Evolutionary conservation across 2,797 vertebrate genomes (phyloP).

Genomic region (Hydrocynus forskahlii): DNA sequence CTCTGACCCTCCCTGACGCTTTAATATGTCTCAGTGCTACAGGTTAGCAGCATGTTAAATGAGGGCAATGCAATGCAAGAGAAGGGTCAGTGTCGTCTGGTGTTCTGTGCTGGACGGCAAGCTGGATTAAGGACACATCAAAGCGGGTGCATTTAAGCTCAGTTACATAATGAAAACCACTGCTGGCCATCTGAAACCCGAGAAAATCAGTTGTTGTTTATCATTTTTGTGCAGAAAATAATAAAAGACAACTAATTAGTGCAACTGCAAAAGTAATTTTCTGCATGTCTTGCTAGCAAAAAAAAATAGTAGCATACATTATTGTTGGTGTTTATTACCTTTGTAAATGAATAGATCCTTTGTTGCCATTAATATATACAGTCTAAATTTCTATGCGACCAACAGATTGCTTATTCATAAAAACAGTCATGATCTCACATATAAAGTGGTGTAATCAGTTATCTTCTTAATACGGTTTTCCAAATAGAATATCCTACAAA

Average conservation of each 20-base stretch:
- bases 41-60: slow-evolving; percentile 35
- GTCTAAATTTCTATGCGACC: background rate
- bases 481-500: too few relatives aligned
- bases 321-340: background rate
- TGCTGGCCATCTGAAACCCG: background rate
- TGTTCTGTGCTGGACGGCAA: background rate
- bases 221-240: background rate
- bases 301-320: background rate
- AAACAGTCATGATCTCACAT: background rate
- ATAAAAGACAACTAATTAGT: background rate
- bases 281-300: background rate
- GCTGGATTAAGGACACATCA: slow-evolving; percentile 15
- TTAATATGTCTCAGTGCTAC: slow-evolving; percentile 31
- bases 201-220: background rate
- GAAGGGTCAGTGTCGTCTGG: background rate
- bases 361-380: background rate
- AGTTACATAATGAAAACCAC: background rate
- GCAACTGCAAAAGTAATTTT: background rate
- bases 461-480: too few relatives aligned
- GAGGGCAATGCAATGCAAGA: slow-evolving; percentile 8
- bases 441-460: too few relatives aligned
- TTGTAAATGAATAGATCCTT: background rate
- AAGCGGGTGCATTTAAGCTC: slow-evolving; percentile 7
- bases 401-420: background rate
- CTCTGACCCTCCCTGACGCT: slow-evolving; percentile 12